Conservation (phyloP, 2,113 vertebrate species). For the Ailurus styani region DNA sequence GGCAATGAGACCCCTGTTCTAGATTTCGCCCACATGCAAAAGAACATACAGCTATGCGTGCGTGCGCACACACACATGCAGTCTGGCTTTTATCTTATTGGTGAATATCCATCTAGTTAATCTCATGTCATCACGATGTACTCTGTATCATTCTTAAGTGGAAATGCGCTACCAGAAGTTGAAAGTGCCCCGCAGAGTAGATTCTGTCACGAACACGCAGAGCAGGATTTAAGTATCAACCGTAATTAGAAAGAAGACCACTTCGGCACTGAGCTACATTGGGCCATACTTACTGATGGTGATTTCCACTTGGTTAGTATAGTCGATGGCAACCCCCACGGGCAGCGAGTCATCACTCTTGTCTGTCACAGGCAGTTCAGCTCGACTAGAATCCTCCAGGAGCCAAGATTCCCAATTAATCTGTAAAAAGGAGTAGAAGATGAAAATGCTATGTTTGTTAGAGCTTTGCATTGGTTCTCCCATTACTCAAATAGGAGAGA, state of each 20-base stretch:
- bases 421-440: slow-evolving; percentile 64
- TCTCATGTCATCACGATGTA: background rate
- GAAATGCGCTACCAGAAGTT: background rate
- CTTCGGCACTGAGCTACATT: too few species aligned
- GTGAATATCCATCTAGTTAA: background rate
- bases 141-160: background rate
- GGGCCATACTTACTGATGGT: slow-evolving; percentile 85
- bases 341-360: slow-evolving; percentile 94
- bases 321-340: slow-evolving; percentile 91
- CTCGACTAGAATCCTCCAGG: slow-evolving; percentile 93
- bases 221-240: background rate
- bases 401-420: slow-evolving; percentile 93
- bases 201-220: fast-evolving
- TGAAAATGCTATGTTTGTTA: background rate
- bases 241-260: background rate
- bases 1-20: fast-evolving
- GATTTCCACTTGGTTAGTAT: slow-evolving; percentile 90
- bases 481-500: background rate
- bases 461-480: background rate
- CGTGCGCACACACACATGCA: fast-evolving
- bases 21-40: background rate
- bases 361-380: slow-evolving; percentile 92
- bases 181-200: background rate
- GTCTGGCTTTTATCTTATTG: background rate
- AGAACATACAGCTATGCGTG: fast-evolving